These are phyloP conservation scores for Ochlodes sylvanus DNA, from an alignment of 2,888 invertebrate species.

Conservation along the genomic window DNA sequence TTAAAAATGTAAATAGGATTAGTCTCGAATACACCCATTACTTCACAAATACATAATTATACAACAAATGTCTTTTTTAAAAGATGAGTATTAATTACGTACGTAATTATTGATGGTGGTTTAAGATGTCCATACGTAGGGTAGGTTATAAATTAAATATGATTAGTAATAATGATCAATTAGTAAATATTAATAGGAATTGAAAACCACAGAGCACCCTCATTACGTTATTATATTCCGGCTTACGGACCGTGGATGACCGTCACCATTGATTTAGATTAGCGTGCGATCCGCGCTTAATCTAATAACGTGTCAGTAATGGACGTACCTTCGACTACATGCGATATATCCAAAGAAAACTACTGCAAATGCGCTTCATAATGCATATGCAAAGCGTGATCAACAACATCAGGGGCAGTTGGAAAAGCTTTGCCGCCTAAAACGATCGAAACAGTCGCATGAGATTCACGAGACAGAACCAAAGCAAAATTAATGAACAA, in stretches of 20 bases:
- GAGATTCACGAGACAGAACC: conserved; percentile 56
- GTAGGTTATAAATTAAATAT: not conserved
- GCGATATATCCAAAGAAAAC: conserved; percentile 86
- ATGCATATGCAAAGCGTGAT: conserved; percentile 86
- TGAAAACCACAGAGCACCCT: not conserved
- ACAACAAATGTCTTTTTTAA: conserved; percentile 1
- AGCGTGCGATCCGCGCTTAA: conserved; percentile 70
- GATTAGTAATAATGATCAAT: conserved; percentile 8
- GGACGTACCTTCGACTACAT: conserved; percentile 86
- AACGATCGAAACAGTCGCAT: conserved; percentile 81
- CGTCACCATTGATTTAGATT: conserved; percentile 67
- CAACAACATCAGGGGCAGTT: conserved; percentile 86
- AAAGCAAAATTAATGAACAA: conserved; percentile 10
- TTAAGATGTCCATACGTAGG: not conserved
- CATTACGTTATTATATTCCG: not conserved
- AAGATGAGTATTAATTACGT: not conserved
- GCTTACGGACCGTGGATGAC: conserved; percentile 48
- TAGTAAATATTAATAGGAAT: not conserved
- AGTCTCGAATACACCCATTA: conserved; percentile 80
- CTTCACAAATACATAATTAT: conserved; percentile 51
- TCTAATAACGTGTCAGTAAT: conserved; percentile 77
- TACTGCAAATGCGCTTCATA: conserved; percentile 86
- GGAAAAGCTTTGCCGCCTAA: conserved; percentile 85
- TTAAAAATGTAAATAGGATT: conserved; percentile 48
- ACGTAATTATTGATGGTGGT: too few relatives aligned